Conservation (phyloP, 1,140 invertebrate species). For the Thaumetopoea pityocampa region DNA sequence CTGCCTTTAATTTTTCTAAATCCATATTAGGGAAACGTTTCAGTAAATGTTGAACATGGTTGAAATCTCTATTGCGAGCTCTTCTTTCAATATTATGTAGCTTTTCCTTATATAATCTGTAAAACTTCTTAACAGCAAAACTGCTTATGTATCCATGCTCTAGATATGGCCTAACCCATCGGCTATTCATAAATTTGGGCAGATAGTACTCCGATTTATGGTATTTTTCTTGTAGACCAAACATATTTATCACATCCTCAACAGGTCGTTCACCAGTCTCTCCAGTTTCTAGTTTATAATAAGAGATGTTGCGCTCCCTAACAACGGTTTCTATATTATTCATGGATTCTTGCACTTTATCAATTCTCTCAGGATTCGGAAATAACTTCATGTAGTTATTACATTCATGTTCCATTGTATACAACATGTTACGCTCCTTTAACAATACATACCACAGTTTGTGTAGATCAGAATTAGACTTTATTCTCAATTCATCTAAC, state of each 20-base stretch:
- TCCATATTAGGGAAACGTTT: conserved; percentile 87
- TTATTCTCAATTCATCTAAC: conserved; percentile 93
- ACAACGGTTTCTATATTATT: conserved; percentile 94
- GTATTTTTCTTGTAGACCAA: conserved; percentile 78
- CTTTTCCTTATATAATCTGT: conserved; percentile 81
- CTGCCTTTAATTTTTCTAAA: conserved; percentile 80
- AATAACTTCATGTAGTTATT: conserved; percentile 84
- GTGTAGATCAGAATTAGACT: conserved; percentile 97
- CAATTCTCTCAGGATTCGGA: conserved; percentile 95
- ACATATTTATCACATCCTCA: conserved; percentile 74
- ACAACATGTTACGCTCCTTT: conserved; percentile 97
- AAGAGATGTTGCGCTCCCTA: conserved; percentile 94
- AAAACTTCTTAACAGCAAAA: conserved; percentile 80
- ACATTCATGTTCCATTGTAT: conserved; percentile 95
- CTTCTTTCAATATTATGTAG: conserved; percentile 76
- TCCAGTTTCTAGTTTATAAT: conserved; percentile 93
- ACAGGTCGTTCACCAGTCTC: conserved; percentile 85
- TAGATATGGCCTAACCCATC: conserved; percentile 76
- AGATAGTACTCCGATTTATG: conserved; percentile 43
- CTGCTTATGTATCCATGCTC: conserved; percentile 76
- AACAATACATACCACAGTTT: conserved; percentile 98
- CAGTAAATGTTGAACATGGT: conserved; percentile 81
- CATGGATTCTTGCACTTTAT: conserved; percentile 98
- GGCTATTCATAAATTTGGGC: conserved; percentile 77
- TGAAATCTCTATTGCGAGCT: conserved; percentile 77